These are phyloP conservation scores for Acleris emargana DNA, from an alignment of 2,888 invertebrate species.

Conservation along the genomic window DNA sequence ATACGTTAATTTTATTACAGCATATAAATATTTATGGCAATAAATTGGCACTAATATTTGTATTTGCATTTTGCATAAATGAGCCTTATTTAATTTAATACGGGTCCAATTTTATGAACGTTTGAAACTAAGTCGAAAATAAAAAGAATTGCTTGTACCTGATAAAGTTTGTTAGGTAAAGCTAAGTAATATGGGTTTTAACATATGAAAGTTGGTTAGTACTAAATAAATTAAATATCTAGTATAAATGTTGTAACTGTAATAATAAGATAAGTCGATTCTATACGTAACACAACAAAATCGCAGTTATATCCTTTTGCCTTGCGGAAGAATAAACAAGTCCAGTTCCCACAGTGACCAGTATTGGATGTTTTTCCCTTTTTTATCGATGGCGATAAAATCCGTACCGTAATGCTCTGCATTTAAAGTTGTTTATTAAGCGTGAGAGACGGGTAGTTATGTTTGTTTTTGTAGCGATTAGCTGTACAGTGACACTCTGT, in stretches of 20 bases:
- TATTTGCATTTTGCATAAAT: not conserved
- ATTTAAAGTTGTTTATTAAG: conserved; percentile 8
- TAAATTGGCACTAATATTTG: not conserved
- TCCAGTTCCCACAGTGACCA: conserved; percentile 48
- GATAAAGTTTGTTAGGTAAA: too few species aligned
- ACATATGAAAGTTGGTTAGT: too few species aligned
- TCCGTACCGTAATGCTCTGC: not conserved
- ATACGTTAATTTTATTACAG: not conserved
- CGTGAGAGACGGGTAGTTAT: conserved; percentile 13
- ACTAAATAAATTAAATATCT: too few species aligned
- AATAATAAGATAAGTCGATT: too few species aligned
- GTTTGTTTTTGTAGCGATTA: not conserved
- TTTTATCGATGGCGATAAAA: conserved; percentile 1
- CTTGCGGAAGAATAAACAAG: not conserved
- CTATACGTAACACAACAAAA: not conserved
- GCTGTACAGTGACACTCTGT: conserved; percentile 2
- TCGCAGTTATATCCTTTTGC: not conserved
- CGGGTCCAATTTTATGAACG: not conserved
- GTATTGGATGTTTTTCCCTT: conserved; percentile 25
- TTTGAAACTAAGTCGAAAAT: too few species aligned
- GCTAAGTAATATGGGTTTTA: too few species aligned
- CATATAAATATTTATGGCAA: not conserved
- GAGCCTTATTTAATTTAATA: not conserved
- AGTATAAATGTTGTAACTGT: too few species aligned
- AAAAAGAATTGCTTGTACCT: too few species aligned